Percentiles rank a stretch among this genome's conserved stretches.
Evolutionary conservation across 2,113 vertebrate species (phyloP).

Genomic region (Phylloscopus whistleri): DNA sequence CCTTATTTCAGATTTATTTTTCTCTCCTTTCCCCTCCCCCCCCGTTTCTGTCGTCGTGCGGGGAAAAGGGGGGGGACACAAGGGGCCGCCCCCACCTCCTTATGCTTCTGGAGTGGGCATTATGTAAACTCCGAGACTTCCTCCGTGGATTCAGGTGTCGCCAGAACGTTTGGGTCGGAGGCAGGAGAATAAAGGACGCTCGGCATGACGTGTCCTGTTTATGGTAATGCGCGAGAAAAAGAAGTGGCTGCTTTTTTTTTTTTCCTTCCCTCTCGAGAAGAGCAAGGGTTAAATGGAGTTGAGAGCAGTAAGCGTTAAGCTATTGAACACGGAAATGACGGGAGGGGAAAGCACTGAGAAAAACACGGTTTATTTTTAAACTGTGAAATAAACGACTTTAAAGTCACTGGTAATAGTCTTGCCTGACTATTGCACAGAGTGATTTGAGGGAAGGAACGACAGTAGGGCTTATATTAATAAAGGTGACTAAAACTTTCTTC

Average conservation of each 20-base stretch:
- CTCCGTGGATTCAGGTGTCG: constrained; percentile 17
- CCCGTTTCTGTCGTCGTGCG: not conserved
- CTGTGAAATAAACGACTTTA: constrained; percentile 3
- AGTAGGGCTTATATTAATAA: not conserved
- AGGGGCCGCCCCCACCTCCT: not conserved
- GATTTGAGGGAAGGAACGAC: not conserved
- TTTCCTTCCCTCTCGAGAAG: not conserved
- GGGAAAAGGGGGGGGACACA: not conserved
- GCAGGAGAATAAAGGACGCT: constrained; percentile 49
- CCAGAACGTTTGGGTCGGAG: constrained; percentile 28
- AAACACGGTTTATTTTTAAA: constrained; percentile 38
- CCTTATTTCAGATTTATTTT: constrained; percentile 3
- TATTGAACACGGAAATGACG: constrained; percentile 42
- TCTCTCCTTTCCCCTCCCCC: not conserved
- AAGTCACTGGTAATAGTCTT: not conserved
- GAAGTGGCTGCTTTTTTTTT: not conserved
- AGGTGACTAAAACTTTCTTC: not conserved
- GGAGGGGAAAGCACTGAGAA: constrained; percentile 9
- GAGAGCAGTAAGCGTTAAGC: not conserved
- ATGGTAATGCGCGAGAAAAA: constrained; percentile 56
- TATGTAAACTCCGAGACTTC: constrained; percentile 17
- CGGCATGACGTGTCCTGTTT: constrained; percentile 48
- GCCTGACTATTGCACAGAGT: not conserved
- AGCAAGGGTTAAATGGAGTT: constrained; percentile 60
- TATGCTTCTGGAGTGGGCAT: not conserved